These are phyloP conservation scores for Cavia aperea DNA, from an alignment of 2,113 vertebrate genomes.

Conservation along the genomic window DNA sequence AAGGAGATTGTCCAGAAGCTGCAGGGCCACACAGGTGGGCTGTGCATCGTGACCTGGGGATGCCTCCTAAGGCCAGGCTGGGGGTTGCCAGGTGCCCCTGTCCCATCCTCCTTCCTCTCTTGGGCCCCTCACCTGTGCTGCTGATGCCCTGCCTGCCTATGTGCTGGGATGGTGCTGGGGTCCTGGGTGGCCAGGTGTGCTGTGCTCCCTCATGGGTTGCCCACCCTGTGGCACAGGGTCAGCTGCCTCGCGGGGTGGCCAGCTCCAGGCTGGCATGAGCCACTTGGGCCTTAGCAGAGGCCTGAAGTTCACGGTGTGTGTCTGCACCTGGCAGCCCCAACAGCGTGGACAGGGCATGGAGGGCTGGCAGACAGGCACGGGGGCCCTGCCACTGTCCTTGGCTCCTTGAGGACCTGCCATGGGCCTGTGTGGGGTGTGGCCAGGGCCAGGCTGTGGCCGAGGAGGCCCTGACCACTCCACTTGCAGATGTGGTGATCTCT, in stretches of 20 bases:
- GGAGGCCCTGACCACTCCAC: neutral
- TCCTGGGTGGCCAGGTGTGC: neutral
- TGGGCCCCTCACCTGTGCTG: no score
- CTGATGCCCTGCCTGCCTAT: neutral
- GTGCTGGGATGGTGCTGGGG: neutral
- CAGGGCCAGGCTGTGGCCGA: neutral
- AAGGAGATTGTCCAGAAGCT: constrained; percentile 99
- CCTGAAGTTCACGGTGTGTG: neutral
- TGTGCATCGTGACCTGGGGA: neutral
- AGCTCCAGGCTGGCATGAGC: neutral
- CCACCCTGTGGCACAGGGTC: neutral
- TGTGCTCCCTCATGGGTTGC: neutral
- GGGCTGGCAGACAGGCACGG: neutral
- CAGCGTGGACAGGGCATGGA: neutral
- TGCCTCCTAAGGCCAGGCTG: neutral
- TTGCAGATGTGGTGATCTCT: constrained; percentile 95
- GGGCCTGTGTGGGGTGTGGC: neutral
- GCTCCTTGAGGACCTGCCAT: neutral
- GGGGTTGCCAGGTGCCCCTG: no score
- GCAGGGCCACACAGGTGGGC: constrained; percentile 95
- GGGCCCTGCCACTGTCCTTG: neutral
- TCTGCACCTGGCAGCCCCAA: neutral
- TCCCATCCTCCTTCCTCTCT: neutral
- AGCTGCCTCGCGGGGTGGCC: neutral
- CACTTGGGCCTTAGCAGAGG: neutral